A percentile compares a stretch with the other conserved stretches of the same genome.
phyloP scores from a whole-genome alignment of 2,113 vertebrate genomes.

The Peromyscus polionotus region DNA sequence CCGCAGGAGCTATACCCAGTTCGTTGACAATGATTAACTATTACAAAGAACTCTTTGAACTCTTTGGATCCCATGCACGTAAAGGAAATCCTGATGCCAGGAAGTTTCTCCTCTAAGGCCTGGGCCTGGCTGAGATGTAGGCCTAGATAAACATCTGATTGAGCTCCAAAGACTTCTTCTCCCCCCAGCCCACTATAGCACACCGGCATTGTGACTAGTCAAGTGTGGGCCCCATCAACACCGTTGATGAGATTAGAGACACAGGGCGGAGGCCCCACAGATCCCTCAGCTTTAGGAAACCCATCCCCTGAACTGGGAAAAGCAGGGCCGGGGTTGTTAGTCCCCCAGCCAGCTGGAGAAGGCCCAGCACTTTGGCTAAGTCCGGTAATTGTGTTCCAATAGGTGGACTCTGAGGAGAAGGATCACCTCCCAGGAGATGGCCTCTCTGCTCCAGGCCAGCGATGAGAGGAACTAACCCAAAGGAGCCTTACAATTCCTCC shows the following conservation, averaged over 20 bases:
- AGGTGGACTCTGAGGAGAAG: neutral
- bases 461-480: neutral
- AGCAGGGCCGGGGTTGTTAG: neutral
- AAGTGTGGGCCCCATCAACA: neutral
- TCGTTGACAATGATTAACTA: constrained; percentile 12
- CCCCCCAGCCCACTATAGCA: neutral
- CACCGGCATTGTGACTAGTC: neutral
- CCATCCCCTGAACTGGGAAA: neutral
- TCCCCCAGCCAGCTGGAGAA: constrained; percentile 32
- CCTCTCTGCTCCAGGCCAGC: neutral
- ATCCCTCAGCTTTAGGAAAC: constrained; percentile 27
- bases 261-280: neutral
- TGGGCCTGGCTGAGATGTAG: neutral
- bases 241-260: neutral
- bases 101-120: constrained; percentile 53
- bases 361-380: neutral
- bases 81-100: constrained; percentile 51
- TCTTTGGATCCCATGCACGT: neutral
- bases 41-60: neutral
- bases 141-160: neutral
- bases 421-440: neutral
- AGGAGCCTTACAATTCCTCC: neutral
- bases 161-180: neutral
- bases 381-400: neutral
- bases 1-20: neutral